Evolutionary conservation across 2,888 invertebrate genomes (phyloP).

Genomic region (Drosophila nr. fundita): DNA sequence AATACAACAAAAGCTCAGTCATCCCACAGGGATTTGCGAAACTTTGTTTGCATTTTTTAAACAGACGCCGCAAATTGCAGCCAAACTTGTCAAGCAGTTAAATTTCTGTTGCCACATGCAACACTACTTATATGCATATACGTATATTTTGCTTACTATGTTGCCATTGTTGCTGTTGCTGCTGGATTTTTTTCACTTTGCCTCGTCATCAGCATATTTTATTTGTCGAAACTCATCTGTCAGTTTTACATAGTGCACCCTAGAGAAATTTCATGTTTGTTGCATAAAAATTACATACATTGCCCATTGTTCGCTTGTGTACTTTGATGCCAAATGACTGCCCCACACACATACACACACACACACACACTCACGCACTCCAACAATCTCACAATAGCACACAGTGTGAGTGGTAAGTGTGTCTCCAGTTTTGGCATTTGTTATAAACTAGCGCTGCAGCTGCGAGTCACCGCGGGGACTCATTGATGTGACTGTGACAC

Average conservation of each 20-base stretch:
- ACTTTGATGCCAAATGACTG: conserved; percentile 73
- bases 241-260: conserved; percentile 78
- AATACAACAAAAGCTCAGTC: conserved; percentile 18
- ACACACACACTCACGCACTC: conserved; percentile 14
- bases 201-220: conserved; percentile 49
- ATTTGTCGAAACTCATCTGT: conserved; percentile 68
- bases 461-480: conserved; percentile 64
- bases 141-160: conserved; percentile 37
- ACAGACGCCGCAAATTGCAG: conserved; percentile 72
- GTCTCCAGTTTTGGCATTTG: conserved; percentile 69
- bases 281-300: conserved; percentile 75
- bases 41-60: conserved; percentile 56
- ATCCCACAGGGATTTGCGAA: conserved; percentile 45
- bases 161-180: conserved; percentile 27
- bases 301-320: conserved; percentile 70
- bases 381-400: conserved; percentile 11
- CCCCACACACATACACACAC: conserved; percentile 33
- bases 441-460: conserved; percentile 61
- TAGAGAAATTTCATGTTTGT: conserved; percentile 76
- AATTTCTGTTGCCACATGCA: conserved; percentile 54
- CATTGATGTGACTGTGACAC: conserved; percentile 72
- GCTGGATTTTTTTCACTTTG: conserved; percentile 39
- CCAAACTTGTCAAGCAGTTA: conserved; percentile 61
- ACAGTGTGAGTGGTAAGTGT: conserved; percentile 13
- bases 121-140: conserved; percentile 25